Percentiles rank a stretch among this genome's conserved stretches.
phyloP scores from a whole-genome alignment of 2,888 invertebrate genomes.

The Sinelater perroti region DNA sequence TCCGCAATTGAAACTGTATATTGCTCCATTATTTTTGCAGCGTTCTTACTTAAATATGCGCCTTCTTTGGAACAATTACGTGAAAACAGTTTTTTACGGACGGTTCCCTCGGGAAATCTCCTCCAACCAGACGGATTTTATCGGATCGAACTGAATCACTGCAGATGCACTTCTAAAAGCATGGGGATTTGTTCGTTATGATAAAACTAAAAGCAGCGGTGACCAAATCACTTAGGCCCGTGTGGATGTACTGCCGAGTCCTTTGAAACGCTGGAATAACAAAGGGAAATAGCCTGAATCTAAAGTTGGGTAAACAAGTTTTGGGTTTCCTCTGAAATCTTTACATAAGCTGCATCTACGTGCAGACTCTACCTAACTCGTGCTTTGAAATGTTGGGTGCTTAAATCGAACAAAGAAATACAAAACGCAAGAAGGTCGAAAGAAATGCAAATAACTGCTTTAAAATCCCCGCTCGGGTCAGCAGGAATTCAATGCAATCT shows the following conservation, averaged over 20 bases:
- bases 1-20: too few relatives aligned
- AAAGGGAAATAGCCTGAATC: slow-evolving; percentile 36
- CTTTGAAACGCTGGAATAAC: slow-evolving; percentile 34
- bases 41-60: too few relatives aligned
- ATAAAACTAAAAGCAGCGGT: slow-evolving; percentile 37
- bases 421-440: too few relatives aligned
- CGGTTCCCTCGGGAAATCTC: too few relatives aligned
- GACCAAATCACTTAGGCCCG: slow-evolving; percentile 35
- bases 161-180: slow-evolving; percentile 36
- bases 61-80: too few relatives aligned
- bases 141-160: slow-evolving; percentile 34
- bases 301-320: slow-evolving; percentile 34
- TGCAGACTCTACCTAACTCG: slow-evolving; percentile 3
- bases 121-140: slow-evolving; percentile 28
- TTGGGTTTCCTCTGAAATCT: slow-evolving; percentile 30
- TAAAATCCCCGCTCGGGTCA: too few relatives aligned
- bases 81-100: too few relatives aligned
- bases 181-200: slow-evolving; percentile 38
- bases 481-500: too few relatives aligned
- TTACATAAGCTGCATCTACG: slow-evolving; percentile 10
- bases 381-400: not conserved
- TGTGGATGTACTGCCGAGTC: slow-evolving; percentile 20
- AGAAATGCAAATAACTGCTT: too few relatives aligned
- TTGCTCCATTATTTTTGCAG: too few relatives aligned
- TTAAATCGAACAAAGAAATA: not conserved